Evolutionary conservation across 1,140 invertebrate species (phyloP).

Genomic region (Leptinotarsa texana): DNA sequence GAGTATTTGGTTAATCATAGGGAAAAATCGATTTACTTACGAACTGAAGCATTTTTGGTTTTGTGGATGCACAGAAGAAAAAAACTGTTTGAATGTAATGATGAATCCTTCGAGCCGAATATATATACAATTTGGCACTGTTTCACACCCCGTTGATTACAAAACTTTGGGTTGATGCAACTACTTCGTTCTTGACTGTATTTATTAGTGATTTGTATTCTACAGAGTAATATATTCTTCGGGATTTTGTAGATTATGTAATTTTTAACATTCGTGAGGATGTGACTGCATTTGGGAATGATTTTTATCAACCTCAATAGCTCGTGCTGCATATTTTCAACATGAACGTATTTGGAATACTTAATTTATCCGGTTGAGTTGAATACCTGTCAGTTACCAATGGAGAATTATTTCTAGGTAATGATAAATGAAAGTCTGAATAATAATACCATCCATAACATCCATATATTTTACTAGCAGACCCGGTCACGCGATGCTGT

Average conservation of each 20-base stretch:
- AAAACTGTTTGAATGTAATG: neutral
- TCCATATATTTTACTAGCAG: too few species aligned
- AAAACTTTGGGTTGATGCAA: neutral
- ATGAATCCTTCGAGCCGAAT: neutral
- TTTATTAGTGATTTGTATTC: constrained; percentile 9
- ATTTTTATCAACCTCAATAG: neutral
- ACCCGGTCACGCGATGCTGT: too few species aligned
- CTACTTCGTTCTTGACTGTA: constrained; percentile 7
- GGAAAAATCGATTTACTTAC: constrained; percentile 5
- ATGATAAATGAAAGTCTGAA: too few species aligned
- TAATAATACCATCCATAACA: too few species aligned
- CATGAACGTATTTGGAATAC: neutral
- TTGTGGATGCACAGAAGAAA: neutral
- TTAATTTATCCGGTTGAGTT: neutral
- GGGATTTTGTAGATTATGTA: constrained; percentile 5
- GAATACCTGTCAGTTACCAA: too few species aligned
- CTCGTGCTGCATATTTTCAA: neutral
- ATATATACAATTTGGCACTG: neutral
- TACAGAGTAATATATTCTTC: neutral
- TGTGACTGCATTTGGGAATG: neutral
- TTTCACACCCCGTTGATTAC: neutral
- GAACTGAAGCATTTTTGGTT: neutral
- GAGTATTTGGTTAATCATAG: too few species aligned
- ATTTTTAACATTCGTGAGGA: neutral
- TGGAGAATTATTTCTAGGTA: too few species aligned